Conservation (phyloP, 1,140 invertebrate species). For the Tetraneura akinire region DNA sequence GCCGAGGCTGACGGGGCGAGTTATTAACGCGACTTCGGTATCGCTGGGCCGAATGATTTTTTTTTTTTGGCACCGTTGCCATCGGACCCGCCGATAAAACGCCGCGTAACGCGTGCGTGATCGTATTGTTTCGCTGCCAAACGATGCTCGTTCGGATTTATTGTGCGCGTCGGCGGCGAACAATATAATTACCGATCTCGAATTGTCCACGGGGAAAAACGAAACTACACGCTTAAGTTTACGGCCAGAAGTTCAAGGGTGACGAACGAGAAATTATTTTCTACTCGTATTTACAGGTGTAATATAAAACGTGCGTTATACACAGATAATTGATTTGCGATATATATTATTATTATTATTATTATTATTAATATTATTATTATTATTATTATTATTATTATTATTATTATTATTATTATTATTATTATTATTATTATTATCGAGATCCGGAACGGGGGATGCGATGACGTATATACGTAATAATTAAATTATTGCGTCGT, state of each 20-base stretch:
- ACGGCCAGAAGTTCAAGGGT: neutral
- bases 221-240: neutral
- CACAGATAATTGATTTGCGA: no score
- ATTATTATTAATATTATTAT: no score
- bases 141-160: constrained; percentile 8
- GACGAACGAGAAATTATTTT: neutral
- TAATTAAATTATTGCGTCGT: constrained; percentile 26
- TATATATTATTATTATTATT: no score
- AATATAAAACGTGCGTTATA: neutral
- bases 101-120: neutral
- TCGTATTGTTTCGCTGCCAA: constrained; percentile 48
- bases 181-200: constrained; percentile 35
- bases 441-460: neutral
- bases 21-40: neutral
- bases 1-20: neutral
- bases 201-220: no score
- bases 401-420: no score
- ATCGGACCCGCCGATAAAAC: neutral
- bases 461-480: constrained; percentile 23
- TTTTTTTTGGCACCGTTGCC: constrained; percentile 1
- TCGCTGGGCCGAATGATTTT: neutral
- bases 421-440: no score
- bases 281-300: neutral
- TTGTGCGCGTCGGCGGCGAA: constrained; percentile 6
- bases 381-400: no score